These are phyloP conservation scores for Pheucticus melanocephalus DNA, from an alignment of 2,113 vertebrate genomes.

Conservation along the genomic window DNA sequence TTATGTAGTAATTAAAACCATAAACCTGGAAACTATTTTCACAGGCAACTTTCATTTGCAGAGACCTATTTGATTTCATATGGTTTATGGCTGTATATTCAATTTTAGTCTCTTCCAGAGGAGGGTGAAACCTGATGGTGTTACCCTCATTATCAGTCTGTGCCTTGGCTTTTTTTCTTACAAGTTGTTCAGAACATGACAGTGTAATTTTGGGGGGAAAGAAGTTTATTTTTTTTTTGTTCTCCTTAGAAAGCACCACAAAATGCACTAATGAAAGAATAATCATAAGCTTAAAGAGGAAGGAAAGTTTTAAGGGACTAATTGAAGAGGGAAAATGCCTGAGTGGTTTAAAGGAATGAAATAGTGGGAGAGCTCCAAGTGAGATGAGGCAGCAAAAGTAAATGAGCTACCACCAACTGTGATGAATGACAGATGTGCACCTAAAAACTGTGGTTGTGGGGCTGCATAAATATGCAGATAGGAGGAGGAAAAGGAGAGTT, in stretches of 20 bases:
- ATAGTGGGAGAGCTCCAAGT: slow-evolving; percentile 19
- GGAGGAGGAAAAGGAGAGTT: background rate
- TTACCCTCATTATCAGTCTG: background rate
- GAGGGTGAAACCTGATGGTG: background rate
- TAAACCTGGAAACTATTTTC: slow-evolving; percentile 3
- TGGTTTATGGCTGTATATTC: background rate
- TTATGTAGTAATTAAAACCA: slow-evolving; percentile 42
- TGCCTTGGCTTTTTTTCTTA: background rate
- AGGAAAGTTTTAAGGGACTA: slow-evolving; percentile 31
- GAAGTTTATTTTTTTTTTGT: background rate
- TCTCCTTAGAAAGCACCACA: slow-evolving; percentile 1
- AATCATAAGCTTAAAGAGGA: background rate
- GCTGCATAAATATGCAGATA: background rate
- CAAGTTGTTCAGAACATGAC: background rate
- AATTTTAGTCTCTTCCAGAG: background rate
- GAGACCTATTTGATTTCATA: background rate
- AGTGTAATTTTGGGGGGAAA: background rate
- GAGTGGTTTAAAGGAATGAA: slow-evolving; percentile 41
- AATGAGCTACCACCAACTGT: background rate
- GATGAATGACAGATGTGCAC: background rate
- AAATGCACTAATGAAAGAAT: slow-evolving; percentile 19
- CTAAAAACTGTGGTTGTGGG: background rate
- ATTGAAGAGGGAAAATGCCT: slow-evolving; percentile 16
- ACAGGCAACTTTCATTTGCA: background rate
- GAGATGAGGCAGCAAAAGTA: slow-evolving; percentile 30